Conservation (phyloP, 2,888 invertebrate genomes). For the Bugula neritina region DNA sequence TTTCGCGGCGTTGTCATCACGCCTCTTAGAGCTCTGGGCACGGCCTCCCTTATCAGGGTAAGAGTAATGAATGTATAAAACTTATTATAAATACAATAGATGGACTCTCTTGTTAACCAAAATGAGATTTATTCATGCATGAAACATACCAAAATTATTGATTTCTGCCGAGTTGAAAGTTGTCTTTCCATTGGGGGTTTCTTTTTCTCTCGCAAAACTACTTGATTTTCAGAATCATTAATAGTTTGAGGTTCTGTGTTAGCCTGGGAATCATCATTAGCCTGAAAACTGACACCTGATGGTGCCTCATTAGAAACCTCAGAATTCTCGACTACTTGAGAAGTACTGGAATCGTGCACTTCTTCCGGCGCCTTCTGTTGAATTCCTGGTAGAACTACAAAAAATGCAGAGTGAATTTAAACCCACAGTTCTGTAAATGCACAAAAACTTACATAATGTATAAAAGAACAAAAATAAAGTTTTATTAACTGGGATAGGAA, state of each 20-base stretch:
- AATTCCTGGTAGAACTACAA: neutral
- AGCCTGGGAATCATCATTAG: too few relatives aligned
- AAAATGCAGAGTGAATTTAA: neutral
- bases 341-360: too few relatives aligned
- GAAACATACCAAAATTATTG: neutral
- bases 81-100: neutral
- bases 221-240: neutral
- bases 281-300: too few relatives aligned
- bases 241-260: too few relatives aligned
- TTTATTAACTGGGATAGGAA: too few relatives aligned
- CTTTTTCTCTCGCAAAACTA: neutral
- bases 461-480: too few relatives aligned
- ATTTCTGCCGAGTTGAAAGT: neutral
- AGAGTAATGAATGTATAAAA: too few relatives aligned
- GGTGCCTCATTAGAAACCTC: too few relatives aligned
- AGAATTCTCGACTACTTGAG: too few relatives aligned
- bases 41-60: neutral
- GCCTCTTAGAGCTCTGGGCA: neutral
- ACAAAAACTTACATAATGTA: too few relatives aligned
- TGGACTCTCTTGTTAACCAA: neutral
- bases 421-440: too few relatives aligned
- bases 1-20: neutral
- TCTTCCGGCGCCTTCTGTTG: neutral
- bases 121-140: too few relatives aligned
- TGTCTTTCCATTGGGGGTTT: neutral